Evolutionary conservation across 2,113 vertebrate genomes (phyloP), one percentile per base, ranked within the genome.

Genomic region (Oreochromis tanganicae): DNA sequence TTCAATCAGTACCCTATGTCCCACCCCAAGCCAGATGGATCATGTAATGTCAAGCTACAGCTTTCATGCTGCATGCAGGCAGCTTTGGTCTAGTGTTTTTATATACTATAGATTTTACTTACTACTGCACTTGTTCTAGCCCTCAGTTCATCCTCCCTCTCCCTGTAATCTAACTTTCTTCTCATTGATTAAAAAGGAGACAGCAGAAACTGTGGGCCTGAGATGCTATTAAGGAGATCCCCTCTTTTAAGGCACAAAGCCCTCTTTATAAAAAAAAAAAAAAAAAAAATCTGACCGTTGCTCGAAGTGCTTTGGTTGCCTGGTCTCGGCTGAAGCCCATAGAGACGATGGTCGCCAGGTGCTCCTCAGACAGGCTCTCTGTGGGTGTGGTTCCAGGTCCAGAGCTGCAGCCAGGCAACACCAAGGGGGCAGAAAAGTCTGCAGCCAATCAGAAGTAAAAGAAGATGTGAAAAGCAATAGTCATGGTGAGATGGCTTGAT

Each of bases 321-420:
- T 99, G 99, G 93, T 99, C 99, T 90, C 98, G 96, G 66, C 98
- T 99, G 95, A 99, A 99, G 89, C 99, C 99, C 99, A 99, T 99
- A 84, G 98, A 99, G 71, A 99, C 97, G 1, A 99, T 99, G 85
- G 98, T 99, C 56, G 97, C 97, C 92, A 99, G 96, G 4, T 98
- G 98, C 89, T 99, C 98, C 94, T 99, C 99, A 0, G 98, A 98
- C 2, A 98, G 93, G 81, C 98, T 98, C 96, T 91, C 97, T 32
- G 93, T 97, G 95, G 82, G 97, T 91, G 95, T 99, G 96, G 90
- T 97, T 93, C 86, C 96, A 3, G 94, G 85, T 19, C 94, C 96
- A 2, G 96, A 96, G 91, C 98, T 99, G 92, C 97, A 98, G 88
- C 98, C 98, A 6, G 98, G 98, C 89, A 99, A 94, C 89, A 99